A percentile compares a stretch with the other conserved stretches of the same genome.
Evolutionary conservation across 1,140 invertebrate genomes (phyloP).

Genomic region (Sitobion miscanthi): DNA sequence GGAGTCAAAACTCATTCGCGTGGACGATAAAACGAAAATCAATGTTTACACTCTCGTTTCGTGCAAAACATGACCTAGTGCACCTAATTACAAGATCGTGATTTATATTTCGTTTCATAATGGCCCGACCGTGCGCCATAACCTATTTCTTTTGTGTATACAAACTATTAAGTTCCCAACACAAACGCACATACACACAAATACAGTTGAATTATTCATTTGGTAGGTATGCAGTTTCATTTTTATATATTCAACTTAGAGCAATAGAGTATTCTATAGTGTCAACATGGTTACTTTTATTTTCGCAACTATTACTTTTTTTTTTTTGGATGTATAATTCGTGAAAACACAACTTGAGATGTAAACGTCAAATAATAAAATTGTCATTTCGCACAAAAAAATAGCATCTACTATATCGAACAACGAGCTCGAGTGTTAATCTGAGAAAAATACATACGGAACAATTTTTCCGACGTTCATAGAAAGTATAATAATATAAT

Average conservation of each 20-base stretch:
- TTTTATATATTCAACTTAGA: neutral
- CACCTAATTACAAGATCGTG: constrained; percentile 43
- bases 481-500: neutral
- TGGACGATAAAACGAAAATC: constrained; percentile 6
- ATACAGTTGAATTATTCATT: neutral
- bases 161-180: neutral
- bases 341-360: neutral
- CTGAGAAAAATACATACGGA: neutral
- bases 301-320: neutral
- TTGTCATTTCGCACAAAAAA: neutral
- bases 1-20: neutral
- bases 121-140: neutral
- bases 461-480: neutral
- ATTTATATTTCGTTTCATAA: constrained; percentile 47
- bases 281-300: neutral
- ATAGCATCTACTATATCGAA: neutral
- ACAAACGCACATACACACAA: neutral
- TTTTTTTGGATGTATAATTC: neutral
- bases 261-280: neutral
- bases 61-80: constrained; percentile 50
- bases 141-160: constrained; percentile 30
- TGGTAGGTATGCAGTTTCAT: neutral
- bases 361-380: neutral
- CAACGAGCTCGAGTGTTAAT: neutral
- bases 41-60: constrained; percentile 43